Evolutionary conservation across 1,140 invertebrate species (phyloP), one percentile per base, ranked within the genome.

Genomic region (Matsumurasca onukii): DNA sequence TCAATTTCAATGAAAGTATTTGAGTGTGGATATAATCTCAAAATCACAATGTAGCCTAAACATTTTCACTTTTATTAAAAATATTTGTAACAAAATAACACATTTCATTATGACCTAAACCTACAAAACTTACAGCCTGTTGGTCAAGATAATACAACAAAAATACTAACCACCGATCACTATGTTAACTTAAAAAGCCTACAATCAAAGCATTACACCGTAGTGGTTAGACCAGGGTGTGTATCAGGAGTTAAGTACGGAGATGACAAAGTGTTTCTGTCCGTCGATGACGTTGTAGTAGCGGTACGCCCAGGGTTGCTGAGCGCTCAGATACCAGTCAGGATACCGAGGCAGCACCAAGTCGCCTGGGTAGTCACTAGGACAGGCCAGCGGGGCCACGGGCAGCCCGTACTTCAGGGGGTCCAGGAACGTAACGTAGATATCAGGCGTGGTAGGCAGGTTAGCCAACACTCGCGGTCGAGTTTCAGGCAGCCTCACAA

Each of bases 191-290:
- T n/a, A 51, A 51, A 22, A 65, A 45, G 39, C 24, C 62, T 45
- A 65, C 61, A 63, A 25, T 65, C 62, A 65, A 65, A 65, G 62
- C 62, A 27, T 65, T 45, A 65, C 62, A 65, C 62, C 62, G 22
- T 65, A 65, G 9, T 65, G 34, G 24, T 39, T 65, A 29, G 49
- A 62, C 25, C 30, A 51, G n/a, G 52, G 45, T 34, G 34, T 49
- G 63, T 68, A 73, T 73, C 73, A 73, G 52, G 73, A 72, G 30
- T 73, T 73, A 72, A 73, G 73, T 72, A 73, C 68, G 25, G 73
- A 72, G 67, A 73, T 72, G 34, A 73, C 71, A 29, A 71, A 73
- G 27, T 70, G 67, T 39, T 71, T 70, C 20, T 65, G 57, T 24
- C 59, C 52, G 27, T 64, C 45, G 22, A 69, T 45, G 12, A 63